Evolutionary conservation across 2,797 vertebrate species (phyloP).

Genomic region (Centroberyx gerrardi): DNA sequence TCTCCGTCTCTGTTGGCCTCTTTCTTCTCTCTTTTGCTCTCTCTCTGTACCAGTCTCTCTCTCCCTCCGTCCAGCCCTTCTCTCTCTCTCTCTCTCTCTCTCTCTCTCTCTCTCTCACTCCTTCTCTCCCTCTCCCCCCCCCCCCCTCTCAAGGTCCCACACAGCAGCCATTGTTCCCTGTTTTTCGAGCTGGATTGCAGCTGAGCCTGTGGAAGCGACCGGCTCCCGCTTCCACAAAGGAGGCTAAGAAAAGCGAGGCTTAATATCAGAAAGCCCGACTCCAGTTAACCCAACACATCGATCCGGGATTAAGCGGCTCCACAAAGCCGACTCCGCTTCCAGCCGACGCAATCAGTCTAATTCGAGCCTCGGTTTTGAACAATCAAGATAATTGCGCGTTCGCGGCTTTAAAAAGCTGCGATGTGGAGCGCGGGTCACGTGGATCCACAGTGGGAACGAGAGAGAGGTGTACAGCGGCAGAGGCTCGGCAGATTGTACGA

Average conservation of each 20-base stretch:
- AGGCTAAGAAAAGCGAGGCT: slow-evolving; percentile 39
- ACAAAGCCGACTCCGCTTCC: too few species aligned
- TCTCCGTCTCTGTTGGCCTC: slow-evolving; percentile 11
- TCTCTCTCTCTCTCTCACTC: slow-evolving; percentile 3
- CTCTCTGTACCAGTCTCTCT: slow-evolving; percentile 68
- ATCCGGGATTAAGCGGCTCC: background rate
- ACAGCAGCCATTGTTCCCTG: slow-evolving; percentile 82
- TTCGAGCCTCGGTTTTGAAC: too few species aligned
- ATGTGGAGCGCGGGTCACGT: too few species aligned
- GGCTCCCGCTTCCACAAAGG: slow-evolving; percentile 27
- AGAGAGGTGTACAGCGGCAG: too few species aligned
- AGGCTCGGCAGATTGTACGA: too few species aligned
- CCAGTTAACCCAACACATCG: slow-evolving; percentile 23
- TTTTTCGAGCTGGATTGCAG: slow-evolving; percentile 63
- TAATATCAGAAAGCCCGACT: slow-evolving; percentile 26
- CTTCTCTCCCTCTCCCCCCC: slow-evolving; percentile 19
- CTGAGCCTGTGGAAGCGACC: slow-evolving; percentile 55
- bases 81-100: slow-evolving; percentile 31
- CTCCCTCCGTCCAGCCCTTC: slow-evolving; percentile 47
- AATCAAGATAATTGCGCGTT: too few species aligned
- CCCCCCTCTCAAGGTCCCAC: slow-evolving; percentile 64
- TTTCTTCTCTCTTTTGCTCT: slow-evolving; percentile 9
- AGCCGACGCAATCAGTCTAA: too few species aligned
- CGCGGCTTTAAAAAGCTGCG: too few species aligned
- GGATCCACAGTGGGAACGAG: too few species aligned